Percentiles rank a stretch among this genome's conserved stretches.
Conservation (phyloP, 2,888 invertebrate genomes). For the Cosmopolites sordidus region DNA sequence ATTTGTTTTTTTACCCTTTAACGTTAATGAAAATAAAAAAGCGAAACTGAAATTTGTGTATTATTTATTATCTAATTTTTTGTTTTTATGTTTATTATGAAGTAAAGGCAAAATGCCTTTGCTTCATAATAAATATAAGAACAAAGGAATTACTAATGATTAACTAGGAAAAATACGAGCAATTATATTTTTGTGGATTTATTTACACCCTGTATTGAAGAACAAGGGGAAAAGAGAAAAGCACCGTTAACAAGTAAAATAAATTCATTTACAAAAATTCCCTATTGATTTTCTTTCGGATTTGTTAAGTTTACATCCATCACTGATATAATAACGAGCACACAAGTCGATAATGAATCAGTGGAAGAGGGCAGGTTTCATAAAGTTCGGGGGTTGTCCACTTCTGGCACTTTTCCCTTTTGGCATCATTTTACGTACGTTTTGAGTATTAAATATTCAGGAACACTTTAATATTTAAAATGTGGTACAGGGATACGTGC, state of each 20-base stretch:
- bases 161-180: too few relatives aligned
- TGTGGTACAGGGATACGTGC: conserved; percentile 1
- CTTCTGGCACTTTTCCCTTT: conserved; percentile 25
- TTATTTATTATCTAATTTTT: background rate
- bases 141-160: too few relatives aligned
- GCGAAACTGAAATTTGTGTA: background rate
- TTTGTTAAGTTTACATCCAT: conserved; percentile 19
- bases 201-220: background rate
- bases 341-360: conserved; percentile 25
- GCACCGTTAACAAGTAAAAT: conserved; percentile 3
- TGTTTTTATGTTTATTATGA: background rate
- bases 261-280: conserved; percentile 13
- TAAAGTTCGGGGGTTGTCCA: conserved; percentile 26
- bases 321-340: conserved; percentile 22
- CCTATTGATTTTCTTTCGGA: conserved; percentile 14
- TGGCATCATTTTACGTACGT: conserved; percentile 17
- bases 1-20: conserved; percentile 10
- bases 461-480: conserved; percentile 21
- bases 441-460: conserved; percentile 20
- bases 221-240: background rate
- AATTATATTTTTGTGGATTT: background rate
- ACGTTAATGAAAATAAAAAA: conserved; percentile 7
- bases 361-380: conserved; percentile 24
- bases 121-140: too few relatives aligned
- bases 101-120: too few relatives aligned